Evolutionary conservation across 2,888 invertebrate species (phyloP).

Genomic region (Rhagium mordax): DNA sequence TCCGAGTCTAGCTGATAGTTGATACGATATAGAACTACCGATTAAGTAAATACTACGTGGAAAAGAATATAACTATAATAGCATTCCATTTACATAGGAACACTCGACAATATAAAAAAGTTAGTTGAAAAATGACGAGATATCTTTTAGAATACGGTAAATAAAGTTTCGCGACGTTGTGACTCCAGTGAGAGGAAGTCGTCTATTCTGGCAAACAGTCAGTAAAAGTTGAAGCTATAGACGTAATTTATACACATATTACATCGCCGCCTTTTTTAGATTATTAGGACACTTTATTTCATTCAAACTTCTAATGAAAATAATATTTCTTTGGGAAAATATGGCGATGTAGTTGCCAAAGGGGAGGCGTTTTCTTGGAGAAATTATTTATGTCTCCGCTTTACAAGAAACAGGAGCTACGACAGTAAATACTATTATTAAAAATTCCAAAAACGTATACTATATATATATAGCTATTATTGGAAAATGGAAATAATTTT

Average conservation of each 20-base stretch:
- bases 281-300: constrained; percentile 4
- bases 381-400: neutral
- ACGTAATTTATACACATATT: constrained; percentile 17
- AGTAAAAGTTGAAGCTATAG: constrained; percentile 15
- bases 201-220: constrained; percentile 62
- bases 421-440: neutral
- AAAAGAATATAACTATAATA: neutral
- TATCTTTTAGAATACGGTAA: constrained; percentile 57
- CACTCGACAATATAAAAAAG: constrained; percentile 37
- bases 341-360: neutral
- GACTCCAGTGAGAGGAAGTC: constrained; percentile 65
- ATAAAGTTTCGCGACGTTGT: constrained; percentile 65
- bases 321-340: constrained; percentile 1
- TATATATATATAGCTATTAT: no score
- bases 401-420: neutral
- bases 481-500: no score
- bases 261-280: constrained; percentile 4
- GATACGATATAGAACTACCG: neutral
- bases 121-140: constrained; percentile 38
- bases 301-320: constrained; percentile 18
- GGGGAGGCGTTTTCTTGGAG: neutral
- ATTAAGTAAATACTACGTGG: constrained; percentile 11
- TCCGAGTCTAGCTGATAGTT: neutral
- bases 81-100: neutral
- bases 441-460: neutral